Conservation (phyloP, 2,888 invertebrate genomes). For the Coenonympha glycerion region DNA sequence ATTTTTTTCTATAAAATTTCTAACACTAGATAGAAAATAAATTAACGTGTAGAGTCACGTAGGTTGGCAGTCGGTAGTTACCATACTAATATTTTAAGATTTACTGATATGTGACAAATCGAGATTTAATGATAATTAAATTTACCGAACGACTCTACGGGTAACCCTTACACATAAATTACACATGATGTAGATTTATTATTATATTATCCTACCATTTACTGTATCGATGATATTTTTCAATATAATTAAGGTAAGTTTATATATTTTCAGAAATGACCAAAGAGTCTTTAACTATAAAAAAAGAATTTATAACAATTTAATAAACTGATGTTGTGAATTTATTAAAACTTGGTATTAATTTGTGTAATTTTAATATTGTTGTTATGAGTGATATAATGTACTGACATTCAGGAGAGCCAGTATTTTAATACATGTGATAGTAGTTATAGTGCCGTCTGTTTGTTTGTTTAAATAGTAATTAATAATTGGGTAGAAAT, state of each 20-base stretch:
- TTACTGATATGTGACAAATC: too few species aligned
- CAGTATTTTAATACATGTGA: conserved; percentile 72
- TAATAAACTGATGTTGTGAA: conserved; percentile 52
- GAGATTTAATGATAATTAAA: too few species aligned
- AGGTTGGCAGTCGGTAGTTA: too few species aligned
- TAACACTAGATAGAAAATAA: too few species aligned
- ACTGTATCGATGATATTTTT: conserved; percentile 19
- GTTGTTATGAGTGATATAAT: conserved; percentile 44
- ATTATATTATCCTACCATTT: too few species aligned
- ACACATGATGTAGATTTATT: too few species aligned
- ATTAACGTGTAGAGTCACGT: too few species aligned
- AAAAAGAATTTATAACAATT: conserved; percentile 39
- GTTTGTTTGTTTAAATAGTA: conserved; percentile 27
- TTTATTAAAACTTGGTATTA: conserved; percentile 44
- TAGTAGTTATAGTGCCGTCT: conserved; percentile 53
- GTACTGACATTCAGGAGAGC: conserved; percentile 49
- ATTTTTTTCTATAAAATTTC: too few species aligned
- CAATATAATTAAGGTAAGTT: conserved; percentile 10
- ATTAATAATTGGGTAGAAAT: conserved; percentile 34
- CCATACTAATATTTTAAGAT: too few species aligned
- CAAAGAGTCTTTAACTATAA: conserved; percentile 61
- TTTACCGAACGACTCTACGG: too few species aligned
- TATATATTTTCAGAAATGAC: conserved; percentile 45
- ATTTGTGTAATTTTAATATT: conserved; percentile 46
- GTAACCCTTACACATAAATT: too few species aligned